Conservation (phyloP, 2,113 vertebrate species). For the Myxocyprinus asiaticus region DNA sequence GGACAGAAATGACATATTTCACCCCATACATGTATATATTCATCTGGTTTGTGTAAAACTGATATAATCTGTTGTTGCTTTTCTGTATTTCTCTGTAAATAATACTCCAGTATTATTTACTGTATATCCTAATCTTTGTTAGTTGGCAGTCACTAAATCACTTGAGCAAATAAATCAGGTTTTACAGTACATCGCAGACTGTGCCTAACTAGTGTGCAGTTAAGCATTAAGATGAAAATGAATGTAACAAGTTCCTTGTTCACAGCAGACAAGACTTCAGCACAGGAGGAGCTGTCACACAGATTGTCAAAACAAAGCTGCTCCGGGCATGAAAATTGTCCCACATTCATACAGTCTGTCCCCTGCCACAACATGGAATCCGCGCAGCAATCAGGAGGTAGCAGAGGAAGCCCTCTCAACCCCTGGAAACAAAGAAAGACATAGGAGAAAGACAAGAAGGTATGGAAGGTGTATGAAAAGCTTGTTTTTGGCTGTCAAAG, state of each 20-base stretch:
- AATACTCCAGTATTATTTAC: too few species aligned
- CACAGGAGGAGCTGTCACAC: slow-evolving; percentile 16
- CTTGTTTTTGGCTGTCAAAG: slow-evolving; percentile 26
- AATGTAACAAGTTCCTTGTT: neutral
- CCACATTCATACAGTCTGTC: slow-evolving; percentile 19
- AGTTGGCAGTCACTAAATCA: too few species aligned
- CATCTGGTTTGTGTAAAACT: too few species aligned
- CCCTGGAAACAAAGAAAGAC: neutral
- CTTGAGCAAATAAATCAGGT: too few species aligned
- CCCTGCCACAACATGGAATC: slow-evolving; percentile 5
- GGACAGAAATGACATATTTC: too few species aligned
- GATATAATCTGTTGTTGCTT: too few species aligned
- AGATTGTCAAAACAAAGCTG: slow-evolving; percentile 23
- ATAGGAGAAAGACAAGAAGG: neutral
- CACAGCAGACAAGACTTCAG: neutral
- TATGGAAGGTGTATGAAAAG: neutral
- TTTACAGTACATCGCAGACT: too few species aligned
- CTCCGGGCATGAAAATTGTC: slow-evolving; percentile 22
- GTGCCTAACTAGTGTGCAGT: too few species aligned
- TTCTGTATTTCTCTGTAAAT: too few species aligned
- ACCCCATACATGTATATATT: too few species aligned
- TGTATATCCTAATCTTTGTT: too few species aligned
- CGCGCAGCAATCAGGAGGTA: slow-evolving; percentile 29
- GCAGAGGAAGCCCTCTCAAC: neutral
- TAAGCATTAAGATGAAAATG: too few species aligned